Evolutionary conservation across 2,797 vertebrate genomes (phyloP), one percentile per base, ranked within the genome.

Genomic region (Eutrigla gurnardus): DNA sequence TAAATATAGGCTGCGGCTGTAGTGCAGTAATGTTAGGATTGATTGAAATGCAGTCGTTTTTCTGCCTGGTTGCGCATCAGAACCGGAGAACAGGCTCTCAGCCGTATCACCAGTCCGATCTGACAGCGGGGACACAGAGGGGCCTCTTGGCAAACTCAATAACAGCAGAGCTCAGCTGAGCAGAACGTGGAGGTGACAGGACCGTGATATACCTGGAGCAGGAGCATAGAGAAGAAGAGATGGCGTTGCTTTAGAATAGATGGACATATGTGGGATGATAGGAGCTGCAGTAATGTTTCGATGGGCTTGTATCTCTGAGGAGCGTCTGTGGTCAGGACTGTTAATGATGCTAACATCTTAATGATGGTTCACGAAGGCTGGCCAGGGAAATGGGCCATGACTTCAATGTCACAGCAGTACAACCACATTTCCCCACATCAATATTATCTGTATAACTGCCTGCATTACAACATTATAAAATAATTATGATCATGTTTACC

Each of bases 41-140:
- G 83, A 92, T 83, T 88, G 89, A 89, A 88, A 79, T 78, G 81
- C 67, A 60, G 77, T 59, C 39, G 77, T 61, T 88, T 84, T 87
- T 88, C 88, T 59, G 82, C 76, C 83, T 81, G 85, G 75, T 75
- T 89, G 85, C 80, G 15, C 88, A 80, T 87, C 82, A 78, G 77
- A 83, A 71, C 25, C 7, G 7, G 18, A 71, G 77, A 83, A 63
- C 7, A 14, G 64, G 62, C 75, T 83, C 74, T 77, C 59, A 7
- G 77, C 73, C 84, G 52, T 78, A 71, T 90, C 70, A 80, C 77
- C 46, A 80, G 68, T 86, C 82, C 73, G 86, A 87, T 92, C 85
- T 81, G 87, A 88, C 89, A 88, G 86, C 75, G 55, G 70, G 65
- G 86, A 90, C 86, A 74, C 73, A 49, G 53, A 77, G 66, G 85